These are phyloP conservation scores for Takifugu ocellatus DNA, from an alignment of 2,797 vertebrate genomes.

Conservation along the genomic window DNA sequence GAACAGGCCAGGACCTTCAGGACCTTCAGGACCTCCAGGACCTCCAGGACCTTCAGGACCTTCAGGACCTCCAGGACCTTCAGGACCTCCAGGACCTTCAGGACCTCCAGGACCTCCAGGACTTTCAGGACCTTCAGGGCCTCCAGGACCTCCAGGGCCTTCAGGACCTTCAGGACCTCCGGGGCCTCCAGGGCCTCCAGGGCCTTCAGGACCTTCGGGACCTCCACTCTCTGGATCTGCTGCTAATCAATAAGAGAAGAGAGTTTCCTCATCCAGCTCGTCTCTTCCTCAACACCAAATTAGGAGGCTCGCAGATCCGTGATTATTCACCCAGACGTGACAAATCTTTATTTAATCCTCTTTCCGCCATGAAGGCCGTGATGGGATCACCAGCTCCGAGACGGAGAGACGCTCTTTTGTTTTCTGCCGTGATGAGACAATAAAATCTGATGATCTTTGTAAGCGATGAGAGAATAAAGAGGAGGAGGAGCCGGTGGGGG, in stretches of 20 bases:
- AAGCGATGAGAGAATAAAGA: slow-evolving; percentile 48
- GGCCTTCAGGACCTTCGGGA: too few relatives aligned
- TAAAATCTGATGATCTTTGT: slow-evolving; percentile 33
- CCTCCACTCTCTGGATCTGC: neutral
- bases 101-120: too few relatives aligned
- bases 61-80: too few relatives aligned
- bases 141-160: too few relatives aligned
- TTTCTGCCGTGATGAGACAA: slow-evolving; percentile 25
- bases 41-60: too few relatives aligned
- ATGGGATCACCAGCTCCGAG: slow-evolving; percentile 40
- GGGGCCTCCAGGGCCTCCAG: too few relatives aligned
- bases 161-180: too few relatives aligned
- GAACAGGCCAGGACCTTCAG: too few relatives aligned
- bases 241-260: neutral
- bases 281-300: slow-evolving; percentile 36
- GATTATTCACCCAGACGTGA: slow-evolving; percentile 41
- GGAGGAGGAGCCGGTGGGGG: too few relatives aligned
- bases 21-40: too few relatives aligned
- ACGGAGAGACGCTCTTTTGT: slow-evolving; percentile 14
- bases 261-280: slow-evolving; percentile 21
- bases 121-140: too few relatives aligned
- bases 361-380: slow-evolving; percentile 33
- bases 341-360: slow-evolving; percentile 60
- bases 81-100: too few relatives aligned
- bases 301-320: slow-evolving; percentile 59